Conservation (phyloP, 2,888 invertebrate species). For the Tachina grossa region DNA sequence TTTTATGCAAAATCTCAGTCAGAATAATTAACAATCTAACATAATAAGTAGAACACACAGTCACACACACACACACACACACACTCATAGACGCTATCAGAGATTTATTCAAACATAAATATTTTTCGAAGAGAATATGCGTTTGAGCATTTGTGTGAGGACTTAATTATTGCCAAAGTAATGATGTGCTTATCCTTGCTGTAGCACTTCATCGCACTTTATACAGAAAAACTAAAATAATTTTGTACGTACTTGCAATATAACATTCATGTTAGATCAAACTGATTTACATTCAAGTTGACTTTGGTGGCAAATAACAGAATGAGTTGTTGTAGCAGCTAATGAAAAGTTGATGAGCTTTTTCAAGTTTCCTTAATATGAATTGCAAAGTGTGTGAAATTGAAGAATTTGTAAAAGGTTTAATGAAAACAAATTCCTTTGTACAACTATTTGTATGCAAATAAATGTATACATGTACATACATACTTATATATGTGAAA, state of each 20-base stretch:
- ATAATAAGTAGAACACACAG: neutral
- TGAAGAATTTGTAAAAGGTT: no score
- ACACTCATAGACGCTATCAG: neutral
- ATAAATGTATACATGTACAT: no score
- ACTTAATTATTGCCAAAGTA: conserved; percentile 26
- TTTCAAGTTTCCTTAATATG: neutral
- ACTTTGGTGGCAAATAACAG: neutral
- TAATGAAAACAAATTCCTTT: no score
- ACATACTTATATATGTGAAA: no score
- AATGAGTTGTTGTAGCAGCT: no score
- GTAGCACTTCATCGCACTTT: neutral
- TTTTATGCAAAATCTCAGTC: conserved; percentile 18
- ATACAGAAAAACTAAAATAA: neutral
- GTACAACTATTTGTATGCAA: no score
- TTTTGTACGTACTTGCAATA: neutral
- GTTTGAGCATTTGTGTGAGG: neutral
- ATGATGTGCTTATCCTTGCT: conserved; percentile 29
- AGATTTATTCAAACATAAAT: neutral
- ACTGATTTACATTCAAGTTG: conserved; percentile 14
- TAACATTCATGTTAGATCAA: conserved; percentile 18
- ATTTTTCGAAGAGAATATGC: neutral
- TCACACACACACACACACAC: neutral
- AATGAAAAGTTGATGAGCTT: neutral
- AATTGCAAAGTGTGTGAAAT: no score
- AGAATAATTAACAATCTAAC: conserved; percentile 13